Percentiles rank a stretch among this genome's conserved stretches.
phyloP scores from a whole-genome alignment of 1,140 invertebrate species.

The Stegodyphus mimosarum region DNA sequence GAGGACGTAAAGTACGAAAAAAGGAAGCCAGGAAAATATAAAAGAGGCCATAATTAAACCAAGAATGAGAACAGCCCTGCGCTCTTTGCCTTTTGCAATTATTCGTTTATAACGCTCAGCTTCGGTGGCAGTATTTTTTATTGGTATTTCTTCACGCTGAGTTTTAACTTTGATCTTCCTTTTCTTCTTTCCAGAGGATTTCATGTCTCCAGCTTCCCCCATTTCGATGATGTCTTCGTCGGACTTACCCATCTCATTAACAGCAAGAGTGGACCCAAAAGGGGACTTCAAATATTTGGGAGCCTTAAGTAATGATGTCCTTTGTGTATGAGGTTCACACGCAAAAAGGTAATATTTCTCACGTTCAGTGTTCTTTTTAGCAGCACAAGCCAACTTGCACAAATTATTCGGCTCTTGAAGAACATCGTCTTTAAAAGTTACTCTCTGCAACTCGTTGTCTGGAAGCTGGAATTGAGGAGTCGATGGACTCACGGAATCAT shows the following conservation, averaged over 20 bases:
- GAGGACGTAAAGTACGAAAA: slow-evolving; percentile 94
- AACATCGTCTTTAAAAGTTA: slow-evolving; percentile 20
- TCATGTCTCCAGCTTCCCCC: background rate
- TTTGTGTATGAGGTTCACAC: background rate
- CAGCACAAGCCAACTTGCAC: slow-evolving; percentile 31
- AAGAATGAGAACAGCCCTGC: slow-evolving; percentile 94
- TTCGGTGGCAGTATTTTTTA: slow-evolving; percentile 70
- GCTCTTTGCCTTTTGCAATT: slow-evolving; percentile 94
- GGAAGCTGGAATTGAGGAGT: background rate
- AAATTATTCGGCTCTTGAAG: slow-evolving; percentile 17
- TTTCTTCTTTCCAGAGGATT: slow-evolving; percentile 63
- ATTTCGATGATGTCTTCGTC: slow-evolving; percentile 56
- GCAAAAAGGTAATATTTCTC: slow-evolving; percentile 5
- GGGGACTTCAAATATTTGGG: slow-evolving; percentile 61
- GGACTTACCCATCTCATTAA: slow-evolving; percentile 61
- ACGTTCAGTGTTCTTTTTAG: background rate
- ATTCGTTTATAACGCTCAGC: slow-evolving; percentile 92
- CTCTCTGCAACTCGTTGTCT: slow-evolving; percentile 2
- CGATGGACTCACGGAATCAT: background rate
- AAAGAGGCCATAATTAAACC: slow-evolving; percentile 99
- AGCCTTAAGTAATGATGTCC: slow-evolving; percentile 49
- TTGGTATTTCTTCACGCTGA: slow-evolving; percentile 3
- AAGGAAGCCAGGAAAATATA: slow-evolving; percentile 98
- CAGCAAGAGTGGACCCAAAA: slow-evolving; percentile 61
- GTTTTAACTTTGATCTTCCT: slow-evolving; percentile 63